These are phyloP conservation scores for Dolichomitus sp. DNA, from an alignment of 2,888 invertebrate genomes.

Conservation along the genomic window DNA sequence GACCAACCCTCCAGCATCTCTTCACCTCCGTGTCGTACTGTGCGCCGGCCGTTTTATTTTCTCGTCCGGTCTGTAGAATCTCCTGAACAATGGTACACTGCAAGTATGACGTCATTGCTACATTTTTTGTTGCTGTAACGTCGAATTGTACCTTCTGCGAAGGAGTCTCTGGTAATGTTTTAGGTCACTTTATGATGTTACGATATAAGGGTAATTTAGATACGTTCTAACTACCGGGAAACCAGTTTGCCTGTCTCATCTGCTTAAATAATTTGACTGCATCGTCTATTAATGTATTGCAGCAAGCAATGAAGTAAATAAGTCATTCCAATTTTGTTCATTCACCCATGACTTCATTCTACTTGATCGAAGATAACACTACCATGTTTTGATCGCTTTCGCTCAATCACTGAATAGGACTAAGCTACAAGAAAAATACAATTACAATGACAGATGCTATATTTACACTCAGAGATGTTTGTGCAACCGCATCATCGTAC, in stretches of 20 bases:
- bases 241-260: too few species aligned
- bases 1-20: slow-evolving; percentile 70
- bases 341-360: not conserved
- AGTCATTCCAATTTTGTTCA: not conserved
- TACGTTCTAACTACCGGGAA: not conserved
- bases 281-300: not conserved
- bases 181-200: not conserved
- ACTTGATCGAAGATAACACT: not conserved
- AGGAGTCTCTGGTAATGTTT: not conserved
- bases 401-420: not conserved
- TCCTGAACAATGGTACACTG: slow-evolving; percentile 31
- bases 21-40: slow-evolving; percentile 60
- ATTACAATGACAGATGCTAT: not conserved
- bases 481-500: slow-evolving; percentile 29
- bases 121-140: slow-evolving; percentile 1
- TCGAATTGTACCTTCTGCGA: slow-evolving; percentile 5
- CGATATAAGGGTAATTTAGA: not conserved
- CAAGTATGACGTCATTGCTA: slow-evolving; percentile 33
- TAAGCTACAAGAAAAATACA: slow-evolving; percentile 1
- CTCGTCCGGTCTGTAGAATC: not conserved
- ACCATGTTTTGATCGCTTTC: not conserved
- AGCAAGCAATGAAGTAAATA: not conserved
- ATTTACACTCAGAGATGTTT: not conserved
- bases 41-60: slow-evolving; percentile 20
- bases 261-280: too few species aligned